These are phyloP conservation scores for Oreotrochilus melanogaster DNA, from an alignment of 2,113 vertebrate species.

Conservation along the genomic window DNA sequence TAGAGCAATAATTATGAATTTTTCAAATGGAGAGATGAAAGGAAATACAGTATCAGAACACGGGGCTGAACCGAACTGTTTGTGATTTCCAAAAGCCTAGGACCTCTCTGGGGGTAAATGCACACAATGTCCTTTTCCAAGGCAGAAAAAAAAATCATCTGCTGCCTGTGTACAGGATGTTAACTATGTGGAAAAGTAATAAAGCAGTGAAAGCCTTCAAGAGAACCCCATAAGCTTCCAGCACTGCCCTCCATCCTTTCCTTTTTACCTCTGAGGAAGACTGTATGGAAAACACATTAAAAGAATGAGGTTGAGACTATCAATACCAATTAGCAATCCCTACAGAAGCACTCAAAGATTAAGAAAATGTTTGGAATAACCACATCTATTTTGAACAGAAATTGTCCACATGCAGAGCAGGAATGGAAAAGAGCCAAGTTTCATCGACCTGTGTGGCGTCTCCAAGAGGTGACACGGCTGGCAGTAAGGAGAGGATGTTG, in stretches of 20 bases:
- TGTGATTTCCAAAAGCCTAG: neutral
- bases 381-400: neutral
- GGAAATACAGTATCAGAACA: neutral
- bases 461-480: neutral
- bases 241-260: neutral
- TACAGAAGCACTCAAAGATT: neutral
- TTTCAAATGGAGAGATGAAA: constrained; percentile 59
- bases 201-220: neutral
- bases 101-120: neutral
- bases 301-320: neutral
- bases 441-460: neutral
- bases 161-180: constrained; percentile 2
- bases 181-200: constrained; percentile 50
- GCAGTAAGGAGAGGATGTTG: neutral
- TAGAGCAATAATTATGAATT: constrained; percentile 45
- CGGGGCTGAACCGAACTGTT: neutral
- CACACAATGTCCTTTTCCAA: neutral
- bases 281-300: constrained; percentile 24
- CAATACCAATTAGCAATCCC: neutral
- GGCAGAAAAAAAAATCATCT: neutral
- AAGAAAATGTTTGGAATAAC: neutral
- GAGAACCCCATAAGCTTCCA: neutral
- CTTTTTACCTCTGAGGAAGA: neutral
- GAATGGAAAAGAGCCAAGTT: neutral
- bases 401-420: neutral